phyloP scores from a whole-genome alignment of 2,888 invertebrate genomes.

The Xylota segnis region DNA sequence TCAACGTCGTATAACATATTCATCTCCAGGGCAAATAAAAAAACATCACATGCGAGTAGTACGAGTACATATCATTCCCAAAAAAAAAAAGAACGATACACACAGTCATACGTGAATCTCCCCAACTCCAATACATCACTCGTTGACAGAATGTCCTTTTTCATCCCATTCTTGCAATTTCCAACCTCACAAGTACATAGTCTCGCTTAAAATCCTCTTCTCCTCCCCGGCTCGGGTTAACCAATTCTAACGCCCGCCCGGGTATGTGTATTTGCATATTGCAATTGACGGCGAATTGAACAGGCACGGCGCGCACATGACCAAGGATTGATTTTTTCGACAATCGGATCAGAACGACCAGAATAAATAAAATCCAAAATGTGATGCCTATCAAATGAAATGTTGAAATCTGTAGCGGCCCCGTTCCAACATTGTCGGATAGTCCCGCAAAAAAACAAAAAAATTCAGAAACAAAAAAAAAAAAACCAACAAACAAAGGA shows the following conservation, averaged over 20 bases:
- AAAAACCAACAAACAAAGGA: conserved; percentile 39
- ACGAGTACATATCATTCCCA: conserved; percentile 18
- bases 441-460: conserved; percentile 14
- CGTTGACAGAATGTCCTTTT: conserved; percentile 72
- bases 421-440: conserved; percentile 12
- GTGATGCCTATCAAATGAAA: conserved; percentile 56
- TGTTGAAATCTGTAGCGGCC: conserved; percentile 40
- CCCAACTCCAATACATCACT: conserved; percentile 66
- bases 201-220: conserved; percentile 24
- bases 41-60: neutral
- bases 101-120: conserved; percentile 49
- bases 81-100: conserved; percentile 22
- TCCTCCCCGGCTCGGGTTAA: conserved; percentile 30
- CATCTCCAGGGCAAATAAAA: conserved; percentile 56
- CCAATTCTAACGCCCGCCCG: conserved; percentile 44
- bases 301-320: conserved; percentile 14
- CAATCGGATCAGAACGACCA: conserved; percentile 10
- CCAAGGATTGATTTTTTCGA: conserved; percentile 30
- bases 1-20: conserved; percentile 68
- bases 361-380: conserved; percentile 51
- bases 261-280: conserved; percentile 59
- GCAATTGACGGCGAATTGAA: conserved; percentile 43
- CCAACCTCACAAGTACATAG: conserved; percentile 50
- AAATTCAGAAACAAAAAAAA: neutral
- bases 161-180: conserved; percentile 52